Evolutionary conservation across 64 coral and sea anemone species (phyloP), one percentile per base, ranked within the genome.

Genomic region (Stylophora pistillata): DNA sequence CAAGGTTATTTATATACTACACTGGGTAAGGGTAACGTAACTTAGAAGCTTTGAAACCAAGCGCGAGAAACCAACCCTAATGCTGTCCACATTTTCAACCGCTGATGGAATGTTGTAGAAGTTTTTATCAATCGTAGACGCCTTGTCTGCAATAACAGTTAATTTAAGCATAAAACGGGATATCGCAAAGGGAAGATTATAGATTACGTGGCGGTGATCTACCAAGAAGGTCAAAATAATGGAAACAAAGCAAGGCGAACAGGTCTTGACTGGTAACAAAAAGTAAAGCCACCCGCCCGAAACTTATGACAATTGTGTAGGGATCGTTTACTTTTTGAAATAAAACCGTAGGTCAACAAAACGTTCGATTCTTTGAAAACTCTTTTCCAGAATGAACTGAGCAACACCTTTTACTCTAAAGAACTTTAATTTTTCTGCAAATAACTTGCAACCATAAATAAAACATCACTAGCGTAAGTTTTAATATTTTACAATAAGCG

Each of bases 151-250:
- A 31, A 9, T 70, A 53, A 53, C 34, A 47, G 37, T 68, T 9
- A 23, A 41, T 63, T n/a, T 12, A 65, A 47, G 21, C 11, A 23
- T 52, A 16, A 54, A 84, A 53, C 69, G 53, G 23, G 62, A 15
- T 52, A 84, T 69, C 4, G 11, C 7, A 84, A n/a, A 68, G 62
- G 33, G 41, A 84, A 55, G 89, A 82, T 65, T 30, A 53, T 59
- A 53, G 78, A 71, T n/a, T 90, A 90, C 89, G 89, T 90, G 89
- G 89, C 89, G 70, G 61, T 73, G 71, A 33, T 74, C 71, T 61
- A 90, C 69, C 89, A 41, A 57, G 17, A 28, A 84, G 72, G 78
- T 26, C 56, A 74, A 83, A 83, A 73, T 55, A 33, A 47, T 47
- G 29, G 71, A 74, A 90, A 90, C 78, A 82, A 90, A 90, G 70